A percentile compares a stretch with the other conserved stretches of the same genome.
Evolutionary conservation across 92 coral and sea anemone genomes (phyloP).

Genomic region (Meandrina meandrites): DNA sequence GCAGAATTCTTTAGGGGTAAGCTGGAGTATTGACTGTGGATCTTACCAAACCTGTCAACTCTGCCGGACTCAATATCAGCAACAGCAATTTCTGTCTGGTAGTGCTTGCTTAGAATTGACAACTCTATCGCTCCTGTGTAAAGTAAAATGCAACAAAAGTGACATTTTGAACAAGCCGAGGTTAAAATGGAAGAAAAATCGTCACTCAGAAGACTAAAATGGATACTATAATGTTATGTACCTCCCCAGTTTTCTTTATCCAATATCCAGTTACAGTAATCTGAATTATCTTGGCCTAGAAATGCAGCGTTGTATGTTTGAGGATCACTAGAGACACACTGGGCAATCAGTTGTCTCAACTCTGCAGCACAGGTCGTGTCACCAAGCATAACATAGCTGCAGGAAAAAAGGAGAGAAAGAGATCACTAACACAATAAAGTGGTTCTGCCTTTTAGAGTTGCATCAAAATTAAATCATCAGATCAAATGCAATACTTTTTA

Average conservation of each 20-base stretch:
- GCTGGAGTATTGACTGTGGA: not conserved
- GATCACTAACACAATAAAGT: not conserved
- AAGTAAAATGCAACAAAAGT: not conserved
- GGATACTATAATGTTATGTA: not conserved
- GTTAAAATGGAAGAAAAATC: not conserved
- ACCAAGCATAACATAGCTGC: conserved; percentile 93
- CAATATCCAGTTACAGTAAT: conserved; percentile 92
- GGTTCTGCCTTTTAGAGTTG: too few relatives aligned
- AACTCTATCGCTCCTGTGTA: conserved; percentile 89
- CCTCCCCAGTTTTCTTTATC: conserved; percentile 94
- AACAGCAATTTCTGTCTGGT: conserved; percentile 88
- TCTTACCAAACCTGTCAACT: conserved; percentile 84
- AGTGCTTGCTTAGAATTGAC: conserved; percentile 86
- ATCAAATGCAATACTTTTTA: too few relatives aligned
- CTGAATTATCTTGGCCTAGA: conserved; percentile 80
- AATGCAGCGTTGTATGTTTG: conserved; percentile 75
- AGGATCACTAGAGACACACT: conserved; percentile 88
- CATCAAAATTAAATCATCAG: too few relatives aligned
- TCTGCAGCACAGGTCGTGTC: conserved; percentile 75
- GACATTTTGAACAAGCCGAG: not conserved
- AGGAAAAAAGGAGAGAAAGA: not conserved
- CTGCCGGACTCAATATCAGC: conserved; percentile 86
- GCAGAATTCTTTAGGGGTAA: not conserved
- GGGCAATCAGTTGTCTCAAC: conserved; percentile 78
- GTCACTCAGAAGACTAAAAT: not conserved